Percentiles rank a stretch among this genome's conserved stretches.
Evolutionary conservation across 1,140 invertebrate species (phyloP).

Genomic region (Portunus trituberculatus): DNA sequence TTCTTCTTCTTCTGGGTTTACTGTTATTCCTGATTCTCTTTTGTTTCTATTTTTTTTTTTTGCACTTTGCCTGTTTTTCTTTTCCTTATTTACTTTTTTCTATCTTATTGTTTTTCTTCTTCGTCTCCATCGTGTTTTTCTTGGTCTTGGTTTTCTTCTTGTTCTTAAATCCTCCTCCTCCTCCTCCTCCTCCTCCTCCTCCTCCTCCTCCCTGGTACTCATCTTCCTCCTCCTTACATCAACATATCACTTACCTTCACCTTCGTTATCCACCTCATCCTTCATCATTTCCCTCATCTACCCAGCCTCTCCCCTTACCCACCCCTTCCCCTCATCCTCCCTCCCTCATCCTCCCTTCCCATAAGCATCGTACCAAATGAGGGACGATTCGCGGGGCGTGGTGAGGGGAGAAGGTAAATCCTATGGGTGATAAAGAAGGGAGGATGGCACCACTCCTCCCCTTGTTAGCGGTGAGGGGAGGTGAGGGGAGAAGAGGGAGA

Average conservation of each 20-base stretch:
- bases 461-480: neutral
- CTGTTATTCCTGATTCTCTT: too few relatives aligned
- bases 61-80: too few relatives aligned
- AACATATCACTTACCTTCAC: neutral
- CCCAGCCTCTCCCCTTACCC: neutral
- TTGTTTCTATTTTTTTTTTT: too few relatives aligned
- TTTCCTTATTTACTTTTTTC: too few relatives aligned
- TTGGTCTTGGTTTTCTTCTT: too few relatives aligned
- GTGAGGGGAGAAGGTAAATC: neutral
- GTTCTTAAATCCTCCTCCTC: too few relatives aligned
- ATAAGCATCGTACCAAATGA: neutral
- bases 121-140: too few relatives aligned
- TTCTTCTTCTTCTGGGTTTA: too few relatives aligned
- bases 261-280: neutral
- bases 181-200: too few relatives aligned
- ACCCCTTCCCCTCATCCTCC: too few relatives aligned
- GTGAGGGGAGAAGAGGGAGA: neutral
- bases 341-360: neutral
- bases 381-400: neutral
- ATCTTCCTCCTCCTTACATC: neutral
- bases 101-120: too few relatives aligned
- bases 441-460: neutral
- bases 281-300: neutral
- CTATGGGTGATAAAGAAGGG: neutral
- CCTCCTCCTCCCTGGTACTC: neutral